These are phyloP conservation scores for Aythya baeri DNA, from an alignment of 2,113 vertebrate species.

Conservation along the genomic window DNA sequence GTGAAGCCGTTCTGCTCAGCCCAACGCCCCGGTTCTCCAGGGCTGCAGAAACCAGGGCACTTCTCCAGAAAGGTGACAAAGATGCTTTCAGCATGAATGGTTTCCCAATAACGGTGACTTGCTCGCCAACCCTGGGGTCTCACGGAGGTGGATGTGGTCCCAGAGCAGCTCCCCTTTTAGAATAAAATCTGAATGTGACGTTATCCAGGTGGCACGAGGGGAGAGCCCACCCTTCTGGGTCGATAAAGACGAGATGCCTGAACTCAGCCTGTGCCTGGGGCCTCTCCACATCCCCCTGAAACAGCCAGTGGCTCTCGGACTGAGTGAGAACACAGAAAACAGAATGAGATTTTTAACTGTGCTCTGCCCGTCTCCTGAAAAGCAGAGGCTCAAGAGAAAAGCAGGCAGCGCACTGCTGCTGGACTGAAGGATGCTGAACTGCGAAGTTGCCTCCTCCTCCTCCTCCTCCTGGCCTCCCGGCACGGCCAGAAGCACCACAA, in stretches of 20 bases:
- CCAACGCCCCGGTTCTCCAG: fast-evolving
- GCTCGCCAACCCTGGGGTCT: neutral
- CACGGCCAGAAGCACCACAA: neutral
- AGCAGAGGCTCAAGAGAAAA: neutral
- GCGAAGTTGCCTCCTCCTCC: neutral
- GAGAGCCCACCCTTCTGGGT: neutral
- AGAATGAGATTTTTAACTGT: neutral
- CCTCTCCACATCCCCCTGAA: too few relatives aligned
- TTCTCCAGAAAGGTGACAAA: neutral
- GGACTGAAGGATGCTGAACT: fast-evolving
- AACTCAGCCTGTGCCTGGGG: neutral
- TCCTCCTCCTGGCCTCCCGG: too few relatives aligned
- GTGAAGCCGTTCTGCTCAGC: too few relatives aligned
- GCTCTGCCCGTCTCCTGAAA: neutral
- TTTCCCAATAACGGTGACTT: fast-evolving
- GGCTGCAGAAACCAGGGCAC: neutral
- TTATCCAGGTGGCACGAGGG: neutral
- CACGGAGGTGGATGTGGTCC: fast-evolving
- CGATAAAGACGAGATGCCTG: neutral
- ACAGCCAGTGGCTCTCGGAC: neutral
- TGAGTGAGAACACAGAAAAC: neutral
- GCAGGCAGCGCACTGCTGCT: neutral
- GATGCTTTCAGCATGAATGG: neutral
- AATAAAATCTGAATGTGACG: too few relatives aligned
- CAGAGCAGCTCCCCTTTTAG: too few relatives aligned